Percentiles rank a stretch among this genome's conserved stretches.
Evolutionary conservation across 2,888 invertebrate genomes (phyloP).

Genomic region (Clistopyga incitator): DNA sequence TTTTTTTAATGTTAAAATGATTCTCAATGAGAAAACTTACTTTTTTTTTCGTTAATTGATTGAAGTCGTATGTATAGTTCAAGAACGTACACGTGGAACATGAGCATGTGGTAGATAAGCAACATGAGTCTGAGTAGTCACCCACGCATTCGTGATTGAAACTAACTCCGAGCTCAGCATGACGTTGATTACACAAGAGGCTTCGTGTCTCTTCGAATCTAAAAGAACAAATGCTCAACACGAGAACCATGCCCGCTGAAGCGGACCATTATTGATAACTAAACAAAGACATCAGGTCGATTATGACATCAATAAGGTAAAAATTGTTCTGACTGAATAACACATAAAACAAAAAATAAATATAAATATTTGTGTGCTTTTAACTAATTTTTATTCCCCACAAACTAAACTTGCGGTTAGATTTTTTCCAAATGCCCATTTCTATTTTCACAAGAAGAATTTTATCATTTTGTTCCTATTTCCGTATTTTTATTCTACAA

Average conservation of each 20-base stretch:
- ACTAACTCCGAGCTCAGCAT: constrained; percentile 57
- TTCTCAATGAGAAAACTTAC: too few relatives aligned
- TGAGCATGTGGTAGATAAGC: neutral
- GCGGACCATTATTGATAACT: constrained; percentile 42
- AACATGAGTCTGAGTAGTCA: constrained; percentile 25
- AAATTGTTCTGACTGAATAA: neutral
- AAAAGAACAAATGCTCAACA: constrained; percentile 23
- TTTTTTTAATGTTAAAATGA: too few relatives aligned
- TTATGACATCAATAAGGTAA: neutral
- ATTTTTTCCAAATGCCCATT: too few relatives aligned
- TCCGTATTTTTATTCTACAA: too few relatives aligned
- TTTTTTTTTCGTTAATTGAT: neutral
- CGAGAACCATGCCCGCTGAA: neutral
- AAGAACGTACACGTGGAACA: neutral
- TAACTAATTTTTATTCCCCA: too few relatives aligned
- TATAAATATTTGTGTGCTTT: too few relatives aligned
- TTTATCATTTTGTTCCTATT: too few relatives aligned
- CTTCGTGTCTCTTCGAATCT: constrained; percentile 41
- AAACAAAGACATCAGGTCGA: constrained; percentile 31
- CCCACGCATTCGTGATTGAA: constrained; percentile 60
- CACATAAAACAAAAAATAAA: too few relatives aligned
- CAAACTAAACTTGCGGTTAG: too few relatives aligned
- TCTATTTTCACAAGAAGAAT: too few relatives aligned
- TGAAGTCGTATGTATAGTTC: neutral
- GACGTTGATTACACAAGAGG: constrained; percentile 62